Evolutionary conservation across 2,888 invertebrate genomes (phyloP), one percentile per base, ranked within the genome.

Genomic region (Pelosia muscerda): DNA sequence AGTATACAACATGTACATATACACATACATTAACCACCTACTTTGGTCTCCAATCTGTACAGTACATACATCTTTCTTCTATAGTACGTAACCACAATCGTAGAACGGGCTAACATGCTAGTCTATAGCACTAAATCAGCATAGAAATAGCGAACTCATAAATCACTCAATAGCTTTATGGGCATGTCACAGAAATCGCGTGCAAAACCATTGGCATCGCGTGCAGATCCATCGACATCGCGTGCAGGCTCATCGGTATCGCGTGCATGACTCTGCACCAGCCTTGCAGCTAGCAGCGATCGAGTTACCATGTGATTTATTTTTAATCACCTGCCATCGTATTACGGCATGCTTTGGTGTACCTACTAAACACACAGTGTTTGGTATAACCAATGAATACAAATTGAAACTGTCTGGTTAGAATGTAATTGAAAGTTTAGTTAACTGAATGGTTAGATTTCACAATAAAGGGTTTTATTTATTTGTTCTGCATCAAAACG

Each of bases 131-230:
- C 34, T n/a, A 26, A 11, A 57, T 57, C 28, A 57, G 22, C 26
- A 28, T 64, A 49, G 23, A 54, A 58, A 65, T n/a, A 22, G 28
- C 9, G 28, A 2, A 28, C 53, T 60, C 53, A 63, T 65, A 74
- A 78, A 78, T 74, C 74, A 68, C 59, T 74, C 58, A 31, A 66
- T 72, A 63, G 65, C 67, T 74, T 69, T 56, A 62, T 58, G 64
- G 60, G 38, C 34, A 23, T 59, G 64, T 58, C 42, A 55, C 59
- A 58, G 42, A 65, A 56, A 57, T 70, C 78, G 71, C 74, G 74
- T 63, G 34, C 60, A 49, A 55, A 42, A 55, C 22, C 22, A 60
- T 38, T 9, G 66, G 11, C 23, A 60, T 70, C 78, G 71, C 74
- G 74, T 63, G 34, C 60, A 58, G 60, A 42, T 55, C 22, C n/a